Conservation (phyloP, 2,888 invertebrate genomes). For the Autographa pulchrina region DNA sequence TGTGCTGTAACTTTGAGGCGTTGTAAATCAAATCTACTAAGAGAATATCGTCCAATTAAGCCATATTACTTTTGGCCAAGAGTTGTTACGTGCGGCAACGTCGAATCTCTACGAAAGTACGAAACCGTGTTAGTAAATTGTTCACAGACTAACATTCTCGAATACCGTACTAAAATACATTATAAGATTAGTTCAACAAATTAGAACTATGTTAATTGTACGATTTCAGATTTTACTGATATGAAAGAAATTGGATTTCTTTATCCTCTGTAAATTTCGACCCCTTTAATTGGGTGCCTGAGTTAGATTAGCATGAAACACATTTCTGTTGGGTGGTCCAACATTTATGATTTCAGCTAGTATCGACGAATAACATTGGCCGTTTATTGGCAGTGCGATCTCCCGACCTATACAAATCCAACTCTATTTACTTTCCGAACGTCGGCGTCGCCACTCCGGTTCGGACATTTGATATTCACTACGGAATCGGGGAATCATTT, state of each 20-base stretch:
- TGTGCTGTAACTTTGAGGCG: slow-evolving; percentile 27
- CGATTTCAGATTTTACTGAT: slow-evolving; percentile 37
- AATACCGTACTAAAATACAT: slow-evolving; percentile 39
- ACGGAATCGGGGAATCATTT: slow-evolving; percentile 67
- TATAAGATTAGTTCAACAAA: slow-evolving; percentile 46
- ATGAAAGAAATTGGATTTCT: too few relatives aligned
- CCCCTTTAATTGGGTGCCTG: slow-evolving; percentile 41
- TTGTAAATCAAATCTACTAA: slow-evolving; percentile 43
- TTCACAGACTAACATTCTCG: slow-evolving; percentile 48
- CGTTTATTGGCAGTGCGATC: slow-evolving; percentile 65
- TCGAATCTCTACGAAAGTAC: slow-evolving; percentile 63
- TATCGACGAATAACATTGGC: slow-evolving; percentile 38
- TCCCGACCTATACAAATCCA: slow-evolving; percentile 66
- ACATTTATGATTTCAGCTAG: slow-evolving; percentile 47
- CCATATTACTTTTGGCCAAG: slow-evolving; percentile 58
- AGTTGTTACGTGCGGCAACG: slow-evolving; percentile 63
- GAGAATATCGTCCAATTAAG: slow-evolving; percentile 53
- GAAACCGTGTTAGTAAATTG: slow-evolving; percentile 67
- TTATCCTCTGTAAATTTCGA: slow-evolving; percentile 34
- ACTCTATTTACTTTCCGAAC: slow-evolving; percentile 67
- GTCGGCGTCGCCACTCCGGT: slow-evolving; percentile 61
- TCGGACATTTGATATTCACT: slow-evolving; percentile 74
- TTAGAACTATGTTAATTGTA: slow-evolving; percentile 45
- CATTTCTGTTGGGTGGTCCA: slow-evolving; percentile 47
- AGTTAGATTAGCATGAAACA: slow-evolving; percentile 52